A percentile compares a stretch with the other conserved stretches of the same genome.
phyloP scores from a whole-genome alignment of 1,140 invertebrate species.

The Ceratosolen fusciceps region DNA sequence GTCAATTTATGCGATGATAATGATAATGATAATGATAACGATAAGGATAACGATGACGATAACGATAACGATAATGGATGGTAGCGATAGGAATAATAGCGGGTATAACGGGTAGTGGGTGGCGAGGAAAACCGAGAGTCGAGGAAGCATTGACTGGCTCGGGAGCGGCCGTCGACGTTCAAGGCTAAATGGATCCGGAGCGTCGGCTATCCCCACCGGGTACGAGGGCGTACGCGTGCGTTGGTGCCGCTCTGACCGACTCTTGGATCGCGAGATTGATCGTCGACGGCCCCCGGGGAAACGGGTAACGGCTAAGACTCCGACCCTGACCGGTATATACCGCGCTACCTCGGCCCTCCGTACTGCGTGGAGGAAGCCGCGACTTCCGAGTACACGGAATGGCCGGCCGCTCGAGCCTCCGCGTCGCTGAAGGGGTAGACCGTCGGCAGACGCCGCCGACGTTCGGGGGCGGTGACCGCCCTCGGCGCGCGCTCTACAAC shows the following conservation, averaged over 20 bases:
- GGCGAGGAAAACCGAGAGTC: no score
- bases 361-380: not conserved
- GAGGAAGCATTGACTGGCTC: no score
- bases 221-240: not conserved
- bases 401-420: constrained; percentile 55
- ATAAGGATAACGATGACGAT: no score
- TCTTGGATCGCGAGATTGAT: not conserved
- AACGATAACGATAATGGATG: no score
- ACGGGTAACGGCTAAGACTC: constrained; percentile 38
- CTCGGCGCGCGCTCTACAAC: constrained; percentile 60
- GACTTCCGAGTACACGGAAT: constrained; percentile 53
- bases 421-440: constrained; percentile 65
- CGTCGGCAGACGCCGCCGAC: constrained; percentile 65
- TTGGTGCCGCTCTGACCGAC: not conserved
- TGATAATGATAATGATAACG: no score
- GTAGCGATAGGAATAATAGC: no score
- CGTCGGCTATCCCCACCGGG: no score
- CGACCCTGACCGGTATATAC: constrained; percentile 41
- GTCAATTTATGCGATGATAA: no score
- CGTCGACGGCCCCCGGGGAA: not conserved
- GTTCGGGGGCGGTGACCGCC: constrained; percentile 70
- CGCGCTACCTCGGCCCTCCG: constrained; percentile 15
- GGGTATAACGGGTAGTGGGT: no score
- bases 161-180: no score
- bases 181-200: no score